Evolutionary conservation across 2,888 invertebrate genomes (phyloP), one percentile per base, ranked within the genome.

Genomic region (Ypsolopha scabrella): DNA sequence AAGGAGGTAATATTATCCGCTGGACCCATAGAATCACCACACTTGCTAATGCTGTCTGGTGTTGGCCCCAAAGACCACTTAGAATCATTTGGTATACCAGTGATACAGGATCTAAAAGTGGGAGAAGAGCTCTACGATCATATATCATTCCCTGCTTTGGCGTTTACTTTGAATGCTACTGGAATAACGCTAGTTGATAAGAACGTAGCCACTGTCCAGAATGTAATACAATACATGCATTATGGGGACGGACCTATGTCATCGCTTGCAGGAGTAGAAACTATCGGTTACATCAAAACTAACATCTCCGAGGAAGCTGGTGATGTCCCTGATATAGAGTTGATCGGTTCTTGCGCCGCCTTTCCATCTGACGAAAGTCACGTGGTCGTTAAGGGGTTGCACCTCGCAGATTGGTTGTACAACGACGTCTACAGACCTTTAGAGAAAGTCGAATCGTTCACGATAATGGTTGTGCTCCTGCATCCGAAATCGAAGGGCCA

Each of bases 1-100:
- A 89, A 88, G 58, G 90, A 90, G 68, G 88, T 90, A 0, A 81
- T 90, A 45, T 60, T 90, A 7, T 90, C 92, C 7, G 93, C 92
- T 1, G 94, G 95, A 0, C 90, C 94, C 0, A 90, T 96, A 56
- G 93, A 93, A 72, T 91, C 94, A 0, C 93, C 95, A 0, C 94
- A 96, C 70, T 68, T 96, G 9, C 62, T 91, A 13, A 90, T 91
- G 90, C 71, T 91, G 1, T 90, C 90, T 0, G 91, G 91, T 1
- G 72, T 92, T 9, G 92, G 92, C 0, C 92, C 92, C 1, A 83
- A 72, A 59, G 71, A 87, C 4, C 90, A 92, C 57, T 68, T 92
- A 50, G 63, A 87, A 54, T 73, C 88, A 2, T 64, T 90, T 1
- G 85, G 83, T 13, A 92, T 93, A 55, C 80, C 88, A 0, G 86